phyloP scores from a whole-genome alignment of 2,113 vertebrate species.

The Dasyornis broadbenti region DNA sequence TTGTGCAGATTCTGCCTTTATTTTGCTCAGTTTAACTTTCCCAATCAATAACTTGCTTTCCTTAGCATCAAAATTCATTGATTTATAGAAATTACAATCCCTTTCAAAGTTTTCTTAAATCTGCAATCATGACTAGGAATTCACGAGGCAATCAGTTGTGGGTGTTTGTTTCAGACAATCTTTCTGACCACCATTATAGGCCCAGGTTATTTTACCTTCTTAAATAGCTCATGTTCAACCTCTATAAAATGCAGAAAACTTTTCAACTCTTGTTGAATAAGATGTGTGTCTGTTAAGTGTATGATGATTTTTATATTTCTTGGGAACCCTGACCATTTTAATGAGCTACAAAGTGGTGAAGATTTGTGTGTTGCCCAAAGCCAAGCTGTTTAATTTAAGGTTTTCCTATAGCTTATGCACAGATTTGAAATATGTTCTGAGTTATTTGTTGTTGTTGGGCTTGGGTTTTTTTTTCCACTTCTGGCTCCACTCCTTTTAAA shows the following conservation, averaged over 20 bases:
- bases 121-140: background rate
- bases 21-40: background rate
- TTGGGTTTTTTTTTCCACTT: background rate
- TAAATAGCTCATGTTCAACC: background rate
- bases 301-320: conserved; percentile 18
- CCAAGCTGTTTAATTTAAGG: conserved; percentile 39
- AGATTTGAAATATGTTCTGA: conserved; percentile 20
- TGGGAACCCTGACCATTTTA: conserved; percentile 2
- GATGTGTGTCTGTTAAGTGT: conserved; percentile 1
- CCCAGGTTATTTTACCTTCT: background rate
- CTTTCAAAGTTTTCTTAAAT: background rate
- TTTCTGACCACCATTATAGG: background rate
- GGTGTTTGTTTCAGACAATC: background rate
- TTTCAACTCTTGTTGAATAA: background rate
- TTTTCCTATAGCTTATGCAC: conserved; percentile 36
- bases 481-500: background rate
- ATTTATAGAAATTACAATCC: background rate
- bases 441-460: conserved; percentile 5
- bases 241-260: background rate
- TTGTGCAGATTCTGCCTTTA: background rate
- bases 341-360: conserved; percentile 18
- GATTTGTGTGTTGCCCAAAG: conserved; percentile 31
- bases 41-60: background rate
- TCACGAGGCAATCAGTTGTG: background rate
- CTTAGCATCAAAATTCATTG: background rate